phyloP scores from a whole-genome alignment of 2,888 invertebrate species.

The Ametastegia equiseti region DNA sequence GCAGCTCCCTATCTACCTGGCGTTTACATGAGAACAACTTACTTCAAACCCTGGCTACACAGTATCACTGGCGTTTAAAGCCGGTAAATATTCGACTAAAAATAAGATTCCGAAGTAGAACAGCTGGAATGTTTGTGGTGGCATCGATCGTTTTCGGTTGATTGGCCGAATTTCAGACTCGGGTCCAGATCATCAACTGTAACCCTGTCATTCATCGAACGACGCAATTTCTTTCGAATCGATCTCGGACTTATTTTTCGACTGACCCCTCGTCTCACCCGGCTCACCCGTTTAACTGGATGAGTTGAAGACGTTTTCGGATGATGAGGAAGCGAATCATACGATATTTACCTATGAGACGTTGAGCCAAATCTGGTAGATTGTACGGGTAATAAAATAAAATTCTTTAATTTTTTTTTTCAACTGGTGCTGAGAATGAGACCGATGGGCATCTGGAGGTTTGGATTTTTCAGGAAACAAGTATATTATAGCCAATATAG shows the following conservation, averaged over 20 bases:
- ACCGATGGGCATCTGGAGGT: not conserved
- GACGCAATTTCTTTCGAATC: slow-evolving; percentile 5
- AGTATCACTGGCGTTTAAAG: slow-evolving; percentile 86
- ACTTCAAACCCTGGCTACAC: slow-evolving; percentile 93
- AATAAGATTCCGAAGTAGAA: not conserved
- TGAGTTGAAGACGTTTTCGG: not conserved
- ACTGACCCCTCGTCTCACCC: not conserved
- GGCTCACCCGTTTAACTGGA: not conserved
- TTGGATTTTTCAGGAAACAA: not conserved
- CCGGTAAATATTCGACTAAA: not conserved
- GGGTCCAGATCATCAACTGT: not conserved
- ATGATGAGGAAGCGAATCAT: not conserved
- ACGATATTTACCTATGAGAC: not conserved
- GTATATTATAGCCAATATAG: too few species aligned
- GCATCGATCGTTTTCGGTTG: not conserved
- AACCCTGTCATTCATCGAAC: not conserved
- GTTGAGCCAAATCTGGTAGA: not conserved
- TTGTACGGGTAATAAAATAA: not conserved
- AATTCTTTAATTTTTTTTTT: not conserved
- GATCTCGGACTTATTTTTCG: slow-evolving; percentile 28
- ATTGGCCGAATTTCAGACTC: not conserved
- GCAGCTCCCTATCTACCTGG: slow-evolving; percentile 95
- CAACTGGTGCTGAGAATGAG: not conserved
- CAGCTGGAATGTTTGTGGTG: not conserved
- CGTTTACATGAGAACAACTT: slow-evolving; percentile 95